Conservation (phyloP, 1,140 invertebrate genomes). For the Goniozus legneri region DNA sequence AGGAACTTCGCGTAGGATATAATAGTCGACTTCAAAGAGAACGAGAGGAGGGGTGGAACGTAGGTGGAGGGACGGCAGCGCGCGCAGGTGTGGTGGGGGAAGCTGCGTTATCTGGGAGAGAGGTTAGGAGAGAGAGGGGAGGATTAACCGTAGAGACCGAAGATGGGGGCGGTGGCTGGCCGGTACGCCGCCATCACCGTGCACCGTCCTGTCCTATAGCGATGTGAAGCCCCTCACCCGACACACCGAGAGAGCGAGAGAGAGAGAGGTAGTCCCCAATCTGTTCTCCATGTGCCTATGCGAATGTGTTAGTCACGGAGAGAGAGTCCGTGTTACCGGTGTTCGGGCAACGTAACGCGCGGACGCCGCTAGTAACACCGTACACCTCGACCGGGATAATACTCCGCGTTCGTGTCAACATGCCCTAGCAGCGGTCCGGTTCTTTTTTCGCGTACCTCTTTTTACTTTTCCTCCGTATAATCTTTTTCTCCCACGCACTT, state of each 20-base stretch:
- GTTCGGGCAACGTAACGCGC: constrained; percentile 30
- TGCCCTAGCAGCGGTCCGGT: constrained; percentile 43
- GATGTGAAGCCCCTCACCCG: no score
- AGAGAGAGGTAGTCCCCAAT: constrained; percentile 35
- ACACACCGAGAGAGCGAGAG: no score
- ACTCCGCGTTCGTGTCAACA: no score
- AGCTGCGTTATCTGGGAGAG: no score
- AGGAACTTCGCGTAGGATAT: no score
- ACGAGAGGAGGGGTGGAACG: constrained; percentile 4
- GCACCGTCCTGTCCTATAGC: constrained; percentile 44
- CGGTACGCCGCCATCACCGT: constrained; percentile 43
- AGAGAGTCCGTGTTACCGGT: constrained; percentile 38
- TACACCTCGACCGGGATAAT: no score
- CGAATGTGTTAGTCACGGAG: constrained; percentile 47
- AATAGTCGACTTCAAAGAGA: no score
- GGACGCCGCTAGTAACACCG: constrained; percentile 42
- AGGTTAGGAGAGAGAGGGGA: constrained; percentile 21
- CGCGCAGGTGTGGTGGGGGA: not conserved
- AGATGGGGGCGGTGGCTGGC: constrained; percentile 51
- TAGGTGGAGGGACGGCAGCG: constrained; percentile 3
- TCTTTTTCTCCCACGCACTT: no score
- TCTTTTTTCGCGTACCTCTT: constrained; percentile 10
- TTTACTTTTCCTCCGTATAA: constrained; percentile 28
- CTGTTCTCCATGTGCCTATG: constrained; percentile 34
- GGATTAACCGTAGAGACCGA: no score